Evolutionary conservation across 1,140 invertebrate genomes (phyloP), one percentile per base, ranked within the genome.

Genomic region (Druon quercuslanigerum): DNA sequence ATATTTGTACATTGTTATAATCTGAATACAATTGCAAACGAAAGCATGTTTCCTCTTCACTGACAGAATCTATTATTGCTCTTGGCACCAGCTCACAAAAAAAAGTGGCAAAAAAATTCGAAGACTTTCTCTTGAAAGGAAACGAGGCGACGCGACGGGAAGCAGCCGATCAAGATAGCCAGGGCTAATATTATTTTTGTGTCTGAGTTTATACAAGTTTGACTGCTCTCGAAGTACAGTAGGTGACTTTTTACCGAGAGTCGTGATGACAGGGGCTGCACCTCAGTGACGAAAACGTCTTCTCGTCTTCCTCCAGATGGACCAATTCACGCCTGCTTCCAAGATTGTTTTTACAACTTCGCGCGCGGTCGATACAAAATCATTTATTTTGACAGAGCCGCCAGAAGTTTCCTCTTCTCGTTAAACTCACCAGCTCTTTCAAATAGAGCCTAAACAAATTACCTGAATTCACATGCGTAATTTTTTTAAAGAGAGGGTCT

Each of bases 331-430:
- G 60, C 60, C 20, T 40, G 25, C 25, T 33, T 16, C 25, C 20
- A 40, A 66, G 60, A 66, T 66, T 66, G 60, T 66, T 66, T 66
- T 13, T 66, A 66, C 60, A 66, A 66, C 60, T 66, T 66, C 60
- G 6, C 20, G 3, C 14, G 6, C 20, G 3, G 25, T 66, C 60
- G 60, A 66, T 66, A 66, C 25, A 66, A 66, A 6, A 13, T 40
- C 25, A 66, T 66, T 66, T 66, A 66, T 66, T 66, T 66, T 16
- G 7, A 33, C 40, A 46, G 40, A 33, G 4, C n/a, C 12, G 40
- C 25, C 57, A 46, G 3, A 66, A 66, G 25, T 66, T 66, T 66
- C 14, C 60, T 66, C 60, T 66, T 60, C 57, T 46, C 40, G 40
- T 46, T 46, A 57, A 57, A 25, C 56, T 57, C 33, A 33, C 8